These are phyloP conservation scores for Entomyzon cyanotis DNA, from an alignment of 2,113 vertebrate genomes.

Conservation along the genomic window DNA sequence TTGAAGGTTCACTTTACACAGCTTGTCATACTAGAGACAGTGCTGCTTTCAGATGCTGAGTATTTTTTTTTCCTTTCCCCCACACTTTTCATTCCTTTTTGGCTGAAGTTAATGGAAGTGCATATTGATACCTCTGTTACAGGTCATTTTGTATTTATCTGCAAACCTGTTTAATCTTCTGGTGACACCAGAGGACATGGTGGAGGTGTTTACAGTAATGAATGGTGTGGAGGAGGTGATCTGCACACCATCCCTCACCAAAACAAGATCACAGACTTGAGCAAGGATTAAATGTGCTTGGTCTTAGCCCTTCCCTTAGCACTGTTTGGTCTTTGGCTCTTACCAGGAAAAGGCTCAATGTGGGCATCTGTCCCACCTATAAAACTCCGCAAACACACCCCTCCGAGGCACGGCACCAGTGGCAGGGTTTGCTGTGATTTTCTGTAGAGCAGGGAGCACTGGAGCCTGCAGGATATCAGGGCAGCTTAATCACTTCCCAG, in stretches of 20 bases:
- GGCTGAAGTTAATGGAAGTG: background rate
- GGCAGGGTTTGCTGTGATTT: background rate
- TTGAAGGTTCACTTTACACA: constrained; percentile 56
- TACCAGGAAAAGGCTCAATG: background rate
- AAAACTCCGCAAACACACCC: background rate
- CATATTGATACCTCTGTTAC: background rate
- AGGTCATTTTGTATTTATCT: background rate
- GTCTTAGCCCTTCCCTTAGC: background rate
- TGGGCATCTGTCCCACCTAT: background rate
- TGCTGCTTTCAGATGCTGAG: constrained; percentile 8
- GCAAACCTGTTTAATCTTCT: background rate
- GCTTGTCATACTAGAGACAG: constrained; percentile 6
- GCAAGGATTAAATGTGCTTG: background rate
- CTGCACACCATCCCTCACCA: background rate
- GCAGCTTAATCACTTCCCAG: background rate
- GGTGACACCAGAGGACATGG: background rate
- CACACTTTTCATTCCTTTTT: background rate
- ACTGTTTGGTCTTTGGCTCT: accelerated
- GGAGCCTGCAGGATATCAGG: accelerated
- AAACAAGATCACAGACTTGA: background rate
- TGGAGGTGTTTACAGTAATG: background rate
- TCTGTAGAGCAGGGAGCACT: accelerated
- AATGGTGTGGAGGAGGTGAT: background rate
- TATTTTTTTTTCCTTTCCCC: background rate
- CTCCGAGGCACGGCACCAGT: accelerated